These are phyloP conservation scores for Drosophila mimetica DNA, from an alignment of 2,888 invertebrate species.

Conservation along the genomic window DNA sequence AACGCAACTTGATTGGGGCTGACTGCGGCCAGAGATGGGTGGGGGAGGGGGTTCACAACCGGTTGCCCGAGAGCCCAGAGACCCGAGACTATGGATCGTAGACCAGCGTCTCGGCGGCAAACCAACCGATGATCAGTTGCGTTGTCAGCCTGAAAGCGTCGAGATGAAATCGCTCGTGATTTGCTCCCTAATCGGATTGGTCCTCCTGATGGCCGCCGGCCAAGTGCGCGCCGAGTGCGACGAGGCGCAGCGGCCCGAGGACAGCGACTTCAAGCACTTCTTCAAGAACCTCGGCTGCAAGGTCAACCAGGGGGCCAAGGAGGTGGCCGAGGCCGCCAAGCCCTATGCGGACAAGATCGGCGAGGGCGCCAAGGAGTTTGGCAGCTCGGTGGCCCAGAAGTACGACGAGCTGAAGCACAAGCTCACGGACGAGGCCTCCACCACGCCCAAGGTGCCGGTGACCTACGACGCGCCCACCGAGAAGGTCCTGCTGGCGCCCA, in stretches of 20 bases:
- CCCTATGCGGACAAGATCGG: conserved; percentile 79
- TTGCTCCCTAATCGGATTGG: conserved; percentile 55
- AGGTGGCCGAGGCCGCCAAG: conserved; percentile 74
- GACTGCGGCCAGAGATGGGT: conserved; percentile 5
- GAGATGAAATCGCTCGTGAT: conserved; percentile 68
- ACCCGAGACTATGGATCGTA: neutral
- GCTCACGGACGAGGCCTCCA: conserved; percentile 63
- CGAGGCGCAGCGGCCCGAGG: conserved; percentile 59
- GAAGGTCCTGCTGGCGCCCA: conserved; percentile 76
- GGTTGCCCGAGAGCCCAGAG: conserved; percentile 3
- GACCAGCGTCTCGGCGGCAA: neutral
- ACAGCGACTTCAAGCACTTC: conserved; percentile 73
- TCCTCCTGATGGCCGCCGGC: conserved; percentile 46
- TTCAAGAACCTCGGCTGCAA: conserved; percentile 80
- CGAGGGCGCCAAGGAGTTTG: conserved; percentile 78
- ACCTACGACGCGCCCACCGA: conserved; percentile 70
- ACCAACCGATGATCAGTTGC: conserved; percentile 27
- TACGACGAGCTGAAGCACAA: conserved; percentile 81
- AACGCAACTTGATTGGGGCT: conserved; percentile 26
- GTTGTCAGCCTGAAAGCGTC: conserved; percentile 32
- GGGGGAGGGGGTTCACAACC: conserved; percentile 5
- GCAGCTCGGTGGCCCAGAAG: conserved; percentile 74
- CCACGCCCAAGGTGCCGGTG: conserved; percentile 23
- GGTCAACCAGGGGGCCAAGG: conserved; percentile 78
- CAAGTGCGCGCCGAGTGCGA: conserved; percentile 65